Conservation (phyloP, 2,888 invertebrate genomes). For the Megamerina dolium region DNA sequence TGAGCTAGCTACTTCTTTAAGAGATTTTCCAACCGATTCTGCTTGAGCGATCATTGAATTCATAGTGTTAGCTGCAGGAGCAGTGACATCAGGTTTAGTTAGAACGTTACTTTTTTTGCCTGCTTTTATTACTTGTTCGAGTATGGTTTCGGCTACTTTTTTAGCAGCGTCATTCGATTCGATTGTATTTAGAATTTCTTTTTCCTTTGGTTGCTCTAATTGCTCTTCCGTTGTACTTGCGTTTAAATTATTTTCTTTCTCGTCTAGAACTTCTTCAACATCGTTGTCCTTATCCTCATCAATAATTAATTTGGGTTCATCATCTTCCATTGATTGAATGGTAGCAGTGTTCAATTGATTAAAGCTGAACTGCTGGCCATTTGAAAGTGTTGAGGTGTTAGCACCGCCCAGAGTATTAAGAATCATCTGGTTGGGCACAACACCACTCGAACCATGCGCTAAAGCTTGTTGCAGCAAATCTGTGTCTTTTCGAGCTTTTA, state of each 20-base stretch:
- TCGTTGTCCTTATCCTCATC: conserved; percentile 46
- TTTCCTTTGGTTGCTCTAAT: conserved; percentile 19
- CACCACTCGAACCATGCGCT: conserved; percentile 43
- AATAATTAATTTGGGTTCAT: conserved; percentile 51
- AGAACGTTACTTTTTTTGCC: conserved; percentile 19
- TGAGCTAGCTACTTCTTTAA: conserved; percentile 46
- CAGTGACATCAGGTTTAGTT: conserved; percentile 8
- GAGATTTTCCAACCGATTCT: conserved; percentile 44
- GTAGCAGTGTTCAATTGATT: conserved; percentile 15
- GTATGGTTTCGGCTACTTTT: conserved; percentile 56
- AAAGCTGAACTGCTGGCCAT: conserved; percentile 9
- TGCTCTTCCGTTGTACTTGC: conserved; percentile 6
- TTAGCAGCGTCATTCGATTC: conserved; percentile 46
- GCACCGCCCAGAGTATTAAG: conserved; percentile 14
- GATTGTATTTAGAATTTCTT: conserved; percentile 23
- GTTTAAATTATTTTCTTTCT: conserved; percentile 25
- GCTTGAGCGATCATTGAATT: conserved; percentile 57
- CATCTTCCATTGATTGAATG: conserved; percentile 53
- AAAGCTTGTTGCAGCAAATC: conserved; percentile 46
- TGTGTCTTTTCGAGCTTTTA: conserved; percentile 56
- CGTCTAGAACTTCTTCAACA: conserved; percentile 25
- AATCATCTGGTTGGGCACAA: conserved; percentile 27
- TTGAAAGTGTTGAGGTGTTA: background rate
- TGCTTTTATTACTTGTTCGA: conserved; percentile 52
- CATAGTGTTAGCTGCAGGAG: conserved; percentile 24